Conservation (phyloP, 64 coral and sea anemone genomes). For the Porites lutea region DNA sequence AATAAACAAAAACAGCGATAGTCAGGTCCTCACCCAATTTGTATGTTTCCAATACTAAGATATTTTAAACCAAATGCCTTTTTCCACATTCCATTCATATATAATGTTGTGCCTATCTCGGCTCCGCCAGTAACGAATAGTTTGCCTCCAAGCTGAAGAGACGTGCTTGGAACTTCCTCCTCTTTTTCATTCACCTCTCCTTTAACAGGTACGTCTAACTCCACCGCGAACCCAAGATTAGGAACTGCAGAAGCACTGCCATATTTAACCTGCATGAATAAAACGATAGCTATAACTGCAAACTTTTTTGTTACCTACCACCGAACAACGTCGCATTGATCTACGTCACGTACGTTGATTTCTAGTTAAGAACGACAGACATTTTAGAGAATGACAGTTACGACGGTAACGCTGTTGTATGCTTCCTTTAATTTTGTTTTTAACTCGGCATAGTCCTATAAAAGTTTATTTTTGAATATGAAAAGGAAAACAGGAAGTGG, state of each 20-base stretch:
- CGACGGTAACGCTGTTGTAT: too few species aligned
- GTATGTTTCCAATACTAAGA: slow-evolving; percentile 70
- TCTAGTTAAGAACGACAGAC: too few species aligned
- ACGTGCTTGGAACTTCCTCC: slow-evolving; percentile 7
- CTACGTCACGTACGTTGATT: too few species aligned
- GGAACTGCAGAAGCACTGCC: slow-evolving; percentile 5
- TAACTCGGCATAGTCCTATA: too few species aligned
- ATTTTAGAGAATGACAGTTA: too few species aligned
- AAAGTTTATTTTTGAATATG: too few species aligned
- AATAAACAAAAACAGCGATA: neutral
- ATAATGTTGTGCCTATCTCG: slow-evolving; percentile 74
- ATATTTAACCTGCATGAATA: slow-evolving; percentile 47
- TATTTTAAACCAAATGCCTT: slow-evolving; percentile 81
- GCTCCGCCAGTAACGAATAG: slow-evolving; percentile 58
- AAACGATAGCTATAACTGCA: neutral
- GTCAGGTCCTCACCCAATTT: slow-evolving; percentile 65
- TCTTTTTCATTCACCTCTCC: slow-evolving; percentile 57
- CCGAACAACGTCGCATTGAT: too few species aligned
- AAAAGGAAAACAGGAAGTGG: too few species aligned
- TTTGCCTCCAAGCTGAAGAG: slow-evolving; percentile 62
- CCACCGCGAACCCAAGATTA: slow-evolving; percentile 44
- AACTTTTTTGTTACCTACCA: too few species aligned
- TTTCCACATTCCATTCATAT: slow-evolving; percentile 82
- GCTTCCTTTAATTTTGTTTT: too few species aligned
- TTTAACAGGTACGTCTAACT: slow-evolving; percentile 61